phyloP scores from a whole-genome alignment of 2,888 invertebrate species.

The Charanyca ferruginea region DNA sequence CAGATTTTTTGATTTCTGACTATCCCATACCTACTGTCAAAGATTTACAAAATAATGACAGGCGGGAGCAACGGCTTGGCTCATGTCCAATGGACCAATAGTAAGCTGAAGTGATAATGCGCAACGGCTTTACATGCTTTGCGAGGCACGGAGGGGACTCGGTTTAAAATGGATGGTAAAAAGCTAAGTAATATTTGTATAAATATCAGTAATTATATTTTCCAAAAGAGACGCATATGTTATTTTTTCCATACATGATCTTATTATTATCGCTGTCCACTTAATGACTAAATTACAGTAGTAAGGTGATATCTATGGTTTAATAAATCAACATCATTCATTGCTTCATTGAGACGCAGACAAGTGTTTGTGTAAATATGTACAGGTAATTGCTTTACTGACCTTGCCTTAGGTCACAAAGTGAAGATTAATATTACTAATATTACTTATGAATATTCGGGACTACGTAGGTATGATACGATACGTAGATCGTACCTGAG shows the following conservation, averaged over 20 bases:
- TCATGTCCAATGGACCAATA: too few relatives aligned
- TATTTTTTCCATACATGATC: not conserved
- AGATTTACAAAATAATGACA: too few relatives aligned
- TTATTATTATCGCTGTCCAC: not conserved
- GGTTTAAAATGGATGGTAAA: too few relatives aligned
- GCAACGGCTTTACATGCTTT: too few relatives aligned
- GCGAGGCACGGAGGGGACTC: too few relatives aligned
- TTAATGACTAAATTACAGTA: constrained; percentile 1
- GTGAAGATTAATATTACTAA: constrained; percentile 12
- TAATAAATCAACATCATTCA: constrained; percentile 6
- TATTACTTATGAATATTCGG: constrained; percentile 9
- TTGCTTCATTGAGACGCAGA: constrained; percentile 9
- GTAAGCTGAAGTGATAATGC: too few relatives aligned
- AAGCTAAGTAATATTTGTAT: not conserved
- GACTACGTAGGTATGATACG: not conserved
- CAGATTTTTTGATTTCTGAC: too few relatives aligned
- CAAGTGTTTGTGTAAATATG: constrained; percentile 29
- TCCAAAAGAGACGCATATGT: not conserved
- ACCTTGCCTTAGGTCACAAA: constrained; percentile 16
- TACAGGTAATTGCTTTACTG: constrained; percentile 13
- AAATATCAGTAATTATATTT: not conserved
- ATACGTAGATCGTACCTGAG: too few relatives aligned
- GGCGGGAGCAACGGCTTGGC: too few relatives aligned
- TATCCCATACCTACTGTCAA: too few relatives aligned
- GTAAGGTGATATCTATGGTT: constrained; percentile 10